These are phyloP conservation scores for Eubucco bourcierii DNA, from an alignment of 2,113 vertebrate genomes.

Conservation along the genomic window DNA sequence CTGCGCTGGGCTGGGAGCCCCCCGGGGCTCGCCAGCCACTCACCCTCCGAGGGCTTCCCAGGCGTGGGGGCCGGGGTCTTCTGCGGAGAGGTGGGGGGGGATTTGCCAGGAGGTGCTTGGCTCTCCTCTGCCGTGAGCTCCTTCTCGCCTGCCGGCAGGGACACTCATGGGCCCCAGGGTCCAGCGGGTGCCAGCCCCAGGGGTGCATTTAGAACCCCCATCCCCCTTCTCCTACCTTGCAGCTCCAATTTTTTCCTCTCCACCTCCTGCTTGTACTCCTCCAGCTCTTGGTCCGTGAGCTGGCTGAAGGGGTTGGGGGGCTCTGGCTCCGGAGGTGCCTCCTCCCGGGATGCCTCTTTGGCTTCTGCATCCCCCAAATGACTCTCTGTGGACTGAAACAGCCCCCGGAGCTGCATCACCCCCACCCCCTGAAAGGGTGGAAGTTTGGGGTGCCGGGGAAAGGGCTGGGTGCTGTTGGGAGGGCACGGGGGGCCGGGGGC, in stretches of 20 bases:
- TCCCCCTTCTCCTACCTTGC: conserved; percentile 82
- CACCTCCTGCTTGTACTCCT: conserved; percentile 95
- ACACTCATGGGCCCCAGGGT: fast-evolving
- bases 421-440: neutral
- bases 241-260: conserved; percentile 87
- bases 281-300: conserved; percentile 94
- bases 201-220: neutral
- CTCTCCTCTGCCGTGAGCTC: conserved; percentile 38
- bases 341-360: conserved; percentile 59
- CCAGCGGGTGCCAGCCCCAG: fast-evolving
- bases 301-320: conserved; percentile 95
- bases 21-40: neutral
- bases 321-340: conserved; percentile 78
- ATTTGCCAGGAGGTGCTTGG: conserved; percentile 42
- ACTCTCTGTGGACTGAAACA: conserved; percentile 85
- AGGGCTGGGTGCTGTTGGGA: too few species aligned
- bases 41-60: conserved; percentile 71
- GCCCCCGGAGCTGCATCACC: neutral
- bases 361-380: conserved; percentile 62
- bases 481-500: fast-evolving
- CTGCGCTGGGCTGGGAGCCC: neutral
- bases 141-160: conserved; percentile 71
- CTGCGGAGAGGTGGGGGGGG: neutral
- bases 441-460: neutral
- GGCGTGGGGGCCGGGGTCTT: conserved; percentile 30